phyloP scores from a whole-genome alignment of 1,140 invertebrate species.

The Dufourea novaeangliae region DNA sequence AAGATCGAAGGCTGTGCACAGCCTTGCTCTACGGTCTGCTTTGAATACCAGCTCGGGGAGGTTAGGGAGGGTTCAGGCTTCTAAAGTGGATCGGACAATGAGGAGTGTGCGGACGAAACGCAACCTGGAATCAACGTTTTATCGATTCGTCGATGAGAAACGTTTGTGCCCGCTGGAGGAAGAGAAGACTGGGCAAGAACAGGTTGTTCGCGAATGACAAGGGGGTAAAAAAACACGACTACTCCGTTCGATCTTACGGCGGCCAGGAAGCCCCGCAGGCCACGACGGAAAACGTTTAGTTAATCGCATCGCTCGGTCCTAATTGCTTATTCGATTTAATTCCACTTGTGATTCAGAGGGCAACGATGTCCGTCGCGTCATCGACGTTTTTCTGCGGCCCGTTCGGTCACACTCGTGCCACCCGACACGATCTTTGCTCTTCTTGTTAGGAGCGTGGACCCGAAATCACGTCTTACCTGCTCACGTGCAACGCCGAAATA shows the following conservation, averaged over 20 bases:
- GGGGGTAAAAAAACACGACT: no score
- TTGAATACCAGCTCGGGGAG: no score
- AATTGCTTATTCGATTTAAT: slow-evolving; percentile 71
- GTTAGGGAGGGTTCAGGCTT: no score
- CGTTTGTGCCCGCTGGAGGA: background rate
- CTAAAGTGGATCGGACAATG: no score
- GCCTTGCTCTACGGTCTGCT: background rate
- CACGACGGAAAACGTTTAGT: slow-evolving; percentile 67
- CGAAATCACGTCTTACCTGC: background rate
- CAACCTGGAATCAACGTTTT: background rate
- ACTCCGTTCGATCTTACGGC: slow-evolving; percentile 50
- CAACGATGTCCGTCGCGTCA: background rate
- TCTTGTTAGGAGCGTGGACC: no score
- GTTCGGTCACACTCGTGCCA: background rate
- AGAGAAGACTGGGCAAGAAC: slow-evolving; percentile 8
- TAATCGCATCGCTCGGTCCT: slow-evolving; percentile 73
- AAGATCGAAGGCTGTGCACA: slow-evolving; percentile 6
- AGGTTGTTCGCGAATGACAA: slow-evolving; percentile 50
- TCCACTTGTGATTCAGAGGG: slow-evolving; percentile 60
- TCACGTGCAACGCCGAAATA: background rate
- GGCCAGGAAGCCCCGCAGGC: slow-evolving; percentile 61
- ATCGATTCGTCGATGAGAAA: slow-evolving; percentile 9
- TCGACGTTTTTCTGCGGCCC: slow-evolving; percentile 15
- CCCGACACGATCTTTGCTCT: background rate
- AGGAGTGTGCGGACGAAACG: background rate